Conservation (phyloP, 2,113 vertebrate genomes). For the Podiceps cristatus region DNA sequence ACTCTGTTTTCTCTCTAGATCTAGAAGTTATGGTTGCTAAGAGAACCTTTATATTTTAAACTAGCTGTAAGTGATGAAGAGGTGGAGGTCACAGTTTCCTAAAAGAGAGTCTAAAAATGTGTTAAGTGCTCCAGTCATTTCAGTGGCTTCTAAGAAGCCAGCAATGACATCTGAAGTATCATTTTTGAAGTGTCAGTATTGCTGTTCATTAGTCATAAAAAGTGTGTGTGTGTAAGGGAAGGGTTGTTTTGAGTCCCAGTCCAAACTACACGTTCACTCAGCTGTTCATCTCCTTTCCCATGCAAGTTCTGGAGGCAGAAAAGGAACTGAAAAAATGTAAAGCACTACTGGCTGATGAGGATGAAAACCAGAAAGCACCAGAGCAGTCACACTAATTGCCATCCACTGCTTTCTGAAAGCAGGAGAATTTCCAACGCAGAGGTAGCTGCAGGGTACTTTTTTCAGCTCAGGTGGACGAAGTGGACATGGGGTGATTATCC, state of each 20-base stretch:
- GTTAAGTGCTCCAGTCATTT: constrained; percentile 5
- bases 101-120: neutral
- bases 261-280: neutral
- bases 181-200: neutral
- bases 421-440: neutral
- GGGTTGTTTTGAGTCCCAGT: neutral
- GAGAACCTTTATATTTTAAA: constrained; percentile 32
- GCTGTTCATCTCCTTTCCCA: constrained; percentile 15
- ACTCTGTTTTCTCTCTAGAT: neutral
- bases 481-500: neutral
- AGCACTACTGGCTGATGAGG: constrained; percentile 6
- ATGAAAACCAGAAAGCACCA: constrained; percentile 8
- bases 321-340: neutral
- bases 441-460: neutral
- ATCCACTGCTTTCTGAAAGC: neutral
- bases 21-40: neutral
- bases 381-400: neutral
- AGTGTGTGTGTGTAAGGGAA: neutral
- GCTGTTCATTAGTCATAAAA: neutral
- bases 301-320: constrained; percentile 9
- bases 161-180: neutral
- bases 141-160: constrained; percentile 13
- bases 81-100: neutral
- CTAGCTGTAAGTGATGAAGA: constrained; percentile 3
- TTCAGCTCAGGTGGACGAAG: neutral